Evolutionary conservation across 2,113 vertebrate species (phyloP).

Genomic region (Scomber colias): DNA sequence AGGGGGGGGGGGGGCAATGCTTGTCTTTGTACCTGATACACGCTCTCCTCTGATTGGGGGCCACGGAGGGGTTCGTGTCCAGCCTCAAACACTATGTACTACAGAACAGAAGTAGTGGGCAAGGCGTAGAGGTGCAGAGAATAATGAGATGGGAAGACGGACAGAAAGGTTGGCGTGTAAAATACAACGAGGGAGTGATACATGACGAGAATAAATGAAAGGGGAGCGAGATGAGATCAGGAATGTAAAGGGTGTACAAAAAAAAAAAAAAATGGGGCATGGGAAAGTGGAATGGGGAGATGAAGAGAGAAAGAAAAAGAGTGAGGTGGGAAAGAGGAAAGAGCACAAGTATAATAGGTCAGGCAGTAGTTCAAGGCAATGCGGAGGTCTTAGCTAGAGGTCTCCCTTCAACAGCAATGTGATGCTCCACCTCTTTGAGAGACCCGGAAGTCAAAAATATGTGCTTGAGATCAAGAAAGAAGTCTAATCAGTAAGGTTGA

Average conservation of each 20-base stretch:
- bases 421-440: slow-evolving; percentile 54
- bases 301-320: slow-evolving; percentile 64
- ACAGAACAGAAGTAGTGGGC: slow-evolving; percentile 88
- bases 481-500: slow-evolving; percentile 7
- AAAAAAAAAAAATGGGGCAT: slow-evolving; percentile 38
- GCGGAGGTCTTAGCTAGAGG: slow-evolving; percentile 69
- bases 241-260: slow-evolving; percentile 31
- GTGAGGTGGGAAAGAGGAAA: slow-evolving; percentile 77
- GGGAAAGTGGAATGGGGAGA: slow-evolving; percentile 45
- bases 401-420: slow-evolving; percentile 57
- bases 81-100: slow-evolving; percentile 99
- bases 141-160: slow-evolving; percentile 56
- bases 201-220: slow-evolving; percentile 64
- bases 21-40: slow-evolving; percentile 96
- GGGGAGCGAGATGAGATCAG: slow-evolving; percentile 54
- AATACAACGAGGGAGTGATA: slow-evolving; percentile 43
- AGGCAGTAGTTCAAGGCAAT: slow-evolving; percentile 80
- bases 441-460: slow-evolving; percentile 42
- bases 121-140: slow-evolving; percentile 82
- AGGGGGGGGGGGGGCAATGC: slow-evolving; percentile 46
- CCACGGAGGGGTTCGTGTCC: slow-evolving; percentile 98
- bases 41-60: slow-evolving; percentile 97
- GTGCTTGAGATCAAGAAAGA: slow-evolving; percentile 45
- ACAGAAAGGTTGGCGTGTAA: slow-evolving; percentile 49
- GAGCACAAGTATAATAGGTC: slow-evolving; percentile 83